Base-by-base conservation (phyloP, 2,113 vertebrate species). In the Pandion haliaetus region DNA sequence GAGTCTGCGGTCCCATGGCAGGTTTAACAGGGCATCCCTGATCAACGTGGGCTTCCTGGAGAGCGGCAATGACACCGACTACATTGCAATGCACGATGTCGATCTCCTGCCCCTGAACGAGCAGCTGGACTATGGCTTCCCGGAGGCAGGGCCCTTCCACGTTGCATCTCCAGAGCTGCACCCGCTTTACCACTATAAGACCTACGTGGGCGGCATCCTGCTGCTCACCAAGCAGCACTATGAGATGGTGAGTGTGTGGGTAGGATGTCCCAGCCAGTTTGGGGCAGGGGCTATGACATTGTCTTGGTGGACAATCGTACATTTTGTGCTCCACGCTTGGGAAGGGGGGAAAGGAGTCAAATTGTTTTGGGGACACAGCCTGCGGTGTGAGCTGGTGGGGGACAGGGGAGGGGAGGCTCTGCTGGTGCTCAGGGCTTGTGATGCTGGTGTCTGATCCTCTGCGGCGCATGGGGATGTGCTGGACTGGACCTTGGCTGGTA, bases 51-150 rank as follows among this genome's bases (percentile, higher is more conserved):
- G 99, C 72, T 99, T 99, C 97, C 83, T 98, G 97, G 99, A 99
- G 98, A 99, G 99, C 1, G 98, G 99, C 10, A 99, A 99, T 3
- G 98, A 99, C 98, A 99, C 99, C 0, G 99, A 99, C 97, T 99
- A 99, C 98, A 98, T 99, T 11, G 99, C 99, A 3, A 99, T 99
- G 99, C 99, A 99, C 0, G 99, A 99, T 1, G 99, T 99, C 28
- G 99, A 99, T 96, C 98, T 99, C 96, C 98, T 99, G 86, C 99
- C 99, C 12, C 98, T 99, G 82, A 99, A 99, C 1, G 98, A 99
- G 23, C 98, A 98, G 63, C 98, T 99, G 96, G 99, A 99, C 96
- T 99, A 99, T 7, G 91, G 99, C 47, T 99, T 99, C 96, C 99
- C 99, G 0, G 98, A 98, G 73, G 98, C 99, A 5, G 99, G 99